Evolutionary conservation across 2,113 vertebrate genomes (phyloP).

Genomic region (Grammomys dolichurus): DNA sequence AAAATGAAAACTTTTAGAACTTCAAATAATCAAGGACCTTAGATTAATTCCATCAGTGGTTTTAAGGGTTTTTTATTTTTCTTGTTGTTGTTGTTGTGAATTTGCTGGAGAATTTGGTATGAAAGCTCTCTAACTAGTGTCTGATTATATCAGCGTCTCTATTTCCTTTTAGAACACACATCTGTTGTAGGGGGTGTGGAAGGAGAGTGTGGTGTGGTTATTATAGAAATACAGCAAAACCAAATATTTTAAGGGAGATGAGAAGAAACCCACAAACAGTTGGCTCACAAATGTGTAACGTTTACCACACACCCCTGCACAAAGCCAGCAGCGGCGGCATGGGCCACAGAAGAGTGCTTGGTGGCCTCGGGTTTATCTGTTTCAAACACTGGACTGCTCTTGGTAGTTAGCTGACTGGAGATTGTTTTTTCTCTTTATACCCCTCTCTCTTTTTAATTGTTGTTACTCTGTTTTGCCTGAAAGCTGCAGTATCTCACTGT

Average conservation of each 20-base stretch:
- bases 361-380: conserved; percentile 76
- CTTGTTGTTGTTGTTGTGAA: conserved; percentile 55
- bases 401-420: conserved; percentile 70
- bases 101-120: conserved; percentile 78
- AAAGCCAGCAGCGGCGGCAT: background rate
- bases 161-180: conserved; percentile 80
- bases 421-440: conserved; percentile 69
- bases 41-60: conserved; percentile 76
- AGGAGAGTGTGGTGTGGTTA: conserved; percentile 74
- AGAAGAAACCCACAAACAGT: conserved; percentile 70
- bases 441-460: conserved; percentile 87
- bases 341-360: background rate
- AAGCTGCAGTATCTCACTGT: conserved; percentile 93
- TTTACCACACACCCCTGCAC: conserved; percentile 47
- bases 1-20: conserved; percentile 81
- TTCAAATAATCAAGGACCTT: conserved; percentile 80
- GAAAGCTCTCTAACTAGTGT: conserved; percentile 81
- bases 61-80: conserved; percentile 15
- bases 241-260: conserved; percentile 82
- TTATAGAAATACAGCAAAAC: conserved; percentile 77
- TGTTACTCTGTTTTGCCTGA: conserved; percentile 91
- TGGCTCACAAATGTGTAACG: conserved; percentile 63
- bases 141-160: conserved; percentile 80
- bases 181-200: conserved; percentile 74
- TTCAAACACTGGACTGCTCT: conserved; percentile 66